phyloP scores from a whole-genome alignment of 2,888 invertebrate species.

The Odontothrips loti region DNA sequence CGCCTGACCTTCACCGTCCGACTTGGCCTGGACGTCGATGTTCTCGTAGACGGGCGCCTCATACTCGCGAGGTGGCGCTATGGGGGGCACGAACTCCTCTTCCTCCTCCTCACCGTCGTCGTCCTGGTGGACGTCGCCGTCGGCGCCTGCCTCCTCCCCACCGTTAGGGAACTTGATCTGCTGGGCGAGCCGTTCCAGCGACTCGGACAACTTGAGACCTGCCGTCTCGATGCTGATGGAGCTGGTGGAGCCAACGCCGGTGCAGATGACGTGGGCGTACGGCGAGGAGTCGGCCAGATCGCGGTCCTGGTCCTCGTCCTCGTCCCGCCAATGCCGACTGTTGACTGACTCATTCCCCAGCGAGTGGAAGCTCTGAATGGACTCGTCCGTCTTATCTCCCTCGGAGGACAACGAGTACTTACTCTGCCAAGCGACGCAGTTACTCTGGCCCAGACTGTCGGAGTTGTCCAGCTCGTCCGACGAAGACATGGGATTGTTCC shows the following conservation, averaged over 20 bases:
- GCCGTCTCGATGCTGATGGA: neutral
- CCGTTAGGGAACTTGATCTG: conserved; percentile 12
- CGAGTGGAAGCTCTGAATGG: conserved; percentile 9
- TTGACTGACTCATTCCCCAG: neutral
- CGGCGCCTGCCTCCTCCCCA: too few relatives aligned
- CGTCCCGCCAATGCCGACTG: conserved; percentile 8
- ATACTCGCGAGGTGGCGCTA: neutral
- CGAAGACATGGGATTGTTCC: conserved; percentile 15
- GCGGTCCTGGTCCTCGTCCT: neutral
- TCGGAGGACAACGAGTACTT: conserved; percentile 12
- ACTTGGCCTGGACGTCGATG: neutral
- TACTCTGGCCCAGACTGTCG: neutral
- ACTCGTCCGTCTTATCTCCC: conserved; percentile 26
- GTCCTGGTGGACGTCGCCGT: neutral
- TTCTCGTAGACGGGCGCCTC: conserved; percentile 4
- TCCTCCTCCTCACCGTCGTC: neutral
- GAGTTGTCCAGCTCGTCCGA: conserved; percentile 3
- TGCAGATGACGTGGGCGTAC: conserved; percentile 2
- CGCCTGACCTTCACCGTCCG: neutral
- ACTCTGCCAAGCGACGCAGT: conserved; percentile 11
- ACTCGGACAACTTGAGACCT: neutral
- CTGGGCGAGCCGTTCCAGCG: conserved; percentile 1
- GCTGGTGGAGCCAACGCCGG: neutral
- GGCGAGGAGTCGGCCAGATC: neutral
- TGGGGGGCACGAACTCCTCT: neutral